Base-by-base conservation (phyloP, 2,888 invertebrate genomes). In the Chrysodeixis includens region DNA sequence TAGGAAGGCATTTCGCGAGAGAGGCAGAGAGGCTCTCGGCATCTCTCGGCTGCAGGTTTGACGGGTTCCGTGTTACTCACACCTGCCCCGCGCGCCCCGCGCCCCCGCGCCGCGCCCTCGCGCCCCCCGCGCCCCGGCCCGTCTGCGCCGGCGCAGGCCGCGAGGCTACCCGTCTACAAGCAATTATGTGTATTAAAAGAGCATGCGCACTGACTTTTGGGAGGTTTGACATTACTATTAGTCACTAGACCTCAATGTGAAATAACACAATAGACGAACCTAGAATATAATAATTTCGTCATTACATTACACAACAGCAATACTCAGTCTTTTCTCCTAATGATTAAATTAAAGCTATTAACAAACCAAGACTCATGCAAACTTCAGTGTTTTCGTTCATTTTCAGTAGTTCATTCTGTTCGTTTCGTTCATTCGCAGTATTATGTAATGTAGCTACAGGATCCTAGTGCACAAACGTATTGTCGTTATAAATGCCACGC, bases 1-100 rank as follows among this genome's bases (percentile, higher is more conserved):
- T 68, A 60, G 44, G 66, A 74, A 79, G 88, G 90, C 88, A 93
- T 93, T 94, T 93, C 89, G 94, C 94, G 90, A 92, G 89, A 86
- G 83, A 86, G 82, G 86, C 82, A 71, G 75, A 85, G 83, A 85
- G 85, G 80, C 84, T 81, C 88, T 73, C 87, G 84, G 87, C 83
- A 77, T 81, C 81, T 85, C 85, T 85, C 86, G 86, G 88, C 83
- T 89, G 91, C 93, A 92, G 90, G 93, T 93, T 88, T 87, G 93
- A 93, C 94, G 86, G 94, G 94, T 93, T 94, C 94, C 91, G 94
- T 94, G 93, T 94, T 94, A 94, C 94, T 79, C 93, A 79, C 76
- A 63, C 72, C 78, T 78, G 81, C 85, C 83, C 83, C 84, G 78
- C 69, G 72, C 79, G 64, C 80, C 78, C 81, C 83, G 83, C 84